Percentiles rank a stretch among this genome's conserved stretches.
phyloP scores from a whole-genome alignment of 2,113 vertebrate species.

The Sylvietta virens region DNA sequence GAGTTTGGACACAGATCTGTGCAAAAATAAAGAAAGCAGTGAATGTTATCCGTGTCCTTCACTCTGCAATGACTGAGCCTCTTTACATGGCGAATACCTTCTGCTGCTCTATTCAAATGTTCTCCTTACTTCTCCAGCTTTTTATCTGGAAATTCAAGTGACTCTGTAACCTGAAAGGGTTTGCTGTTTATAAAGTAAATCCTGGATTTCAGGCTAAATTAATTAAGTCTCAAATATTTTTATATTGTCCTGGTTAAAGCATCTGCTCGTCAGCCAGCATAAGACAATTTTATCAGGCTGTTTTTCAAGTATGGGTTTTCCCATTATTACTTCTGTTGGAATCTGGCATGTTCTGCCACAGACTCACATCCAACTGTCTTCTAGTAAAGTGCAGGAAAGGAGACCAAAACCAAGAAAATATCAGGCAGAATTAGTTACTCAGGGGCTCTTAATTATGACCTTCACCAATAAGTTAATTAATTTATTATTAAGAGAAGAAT shows the following conservation, averaged over 20 bases:
- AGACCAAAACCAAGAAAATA: background rate
- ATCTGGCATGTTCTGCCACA: background rate
- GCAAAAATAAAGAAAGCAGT: background rate
- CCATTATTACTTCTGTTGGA: background rate
- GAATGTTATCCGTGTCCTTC: fast-evolving
- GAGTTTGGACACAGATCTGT: background rate
- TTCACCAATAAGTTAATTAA: background rate
- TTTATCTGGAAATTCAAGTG: background rate
- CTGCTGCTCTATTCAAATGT: background rate
- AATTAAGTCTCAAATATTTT: background rate
- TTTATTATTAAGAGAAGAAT: background rate
- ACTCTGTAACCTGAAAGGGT: background rate
- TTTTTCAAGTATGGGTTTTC: background rate
- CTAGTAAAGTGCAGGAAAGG: background rate
- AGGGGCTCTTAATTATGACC: background rate
- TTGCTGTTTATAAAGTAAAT: background rate
- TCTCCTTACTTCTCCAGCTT: background rate
- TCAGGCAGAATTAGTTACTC: background rate
- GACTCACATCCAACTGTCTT: background rate
- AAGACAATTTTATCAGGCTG: background rate
- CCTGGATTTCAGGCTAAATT: background rate
- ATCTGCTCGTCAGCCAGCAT: background rate
- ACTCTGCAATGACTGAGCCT: too few relatives aligned
- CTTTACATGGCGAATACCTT: background rate
- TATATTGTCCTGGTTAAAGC: background rate